Conservation (phyloP, 2,888 invertebrate genomes). For the Deilephila porcellus region DNA sequence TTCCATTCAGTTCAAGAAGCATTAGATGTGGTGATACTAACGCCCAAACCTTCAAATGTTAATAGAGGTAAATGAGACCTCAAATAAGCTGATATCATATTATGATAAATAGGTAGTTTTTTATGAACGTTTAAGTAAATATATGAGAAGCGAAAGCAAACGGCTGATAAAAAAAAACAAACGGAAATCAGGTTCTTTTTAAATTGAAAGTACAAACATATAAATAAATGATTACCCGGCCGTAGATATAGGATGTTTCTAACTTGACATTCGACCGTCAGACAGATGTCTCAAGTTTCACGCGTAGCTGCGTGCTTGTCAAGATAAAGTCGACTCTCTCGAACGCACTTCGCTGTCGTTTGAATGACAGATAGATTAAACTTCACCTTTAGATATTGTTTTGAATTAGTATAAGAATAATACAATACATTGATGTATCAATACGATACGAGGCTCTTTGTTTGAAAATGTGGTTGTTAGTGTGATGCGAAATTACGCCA, state of each 20-base stretch:
- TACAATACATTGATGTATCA: not conserved
- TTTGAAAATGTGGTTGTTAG: too few species aligned
- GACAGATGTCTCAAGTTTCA: slow-evolving; percentile 53
- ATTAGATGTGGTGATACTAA: too few species aligned
- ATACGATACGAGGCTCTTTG: too few species aligned
- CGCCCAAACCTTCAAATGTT: too few species aligned
- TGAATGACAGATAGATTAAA: slow-evolving; percentile 57
- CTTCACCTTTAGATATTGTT: slow-evolving; percentile 43
- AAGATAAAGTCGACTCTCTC: slow-evolving; percentile 51
- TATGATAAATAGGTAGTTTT: too few species aligned
- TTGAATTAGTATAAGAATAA: not conserved
- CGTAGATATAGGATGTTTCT: slow-evolving; percentile 36
- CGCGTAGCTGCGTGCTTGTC: slow-evolving; percentile 47
- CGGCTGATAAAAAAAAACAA: too few species aligned
- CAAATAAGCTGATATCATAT: too few species aligned
- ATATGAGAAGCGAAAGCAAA: too few species aligned
- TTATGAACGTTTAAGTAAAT: too few species aligned
- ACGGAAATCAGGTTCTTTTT: too few species aligned
- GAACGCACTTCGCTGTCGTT: slow-evolving; percentile 40
- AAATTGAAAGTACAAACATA: not conserved
- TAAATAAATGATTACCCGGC: slow-evolving; percentile 39
- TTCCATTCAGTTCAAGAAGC: too few species aligned
- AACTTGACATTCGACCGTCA: slow-evolving; percentile 47
- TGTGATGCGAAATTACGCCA: not conserved
- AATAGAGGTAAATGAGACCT: too few species aligned